Percentiles rank a stretch among this genome's conserved stretches.
phyloP scores from a whole-genome alignment of 2,113 vertebrate genomes.

The Ciconia maguari region DNA sequence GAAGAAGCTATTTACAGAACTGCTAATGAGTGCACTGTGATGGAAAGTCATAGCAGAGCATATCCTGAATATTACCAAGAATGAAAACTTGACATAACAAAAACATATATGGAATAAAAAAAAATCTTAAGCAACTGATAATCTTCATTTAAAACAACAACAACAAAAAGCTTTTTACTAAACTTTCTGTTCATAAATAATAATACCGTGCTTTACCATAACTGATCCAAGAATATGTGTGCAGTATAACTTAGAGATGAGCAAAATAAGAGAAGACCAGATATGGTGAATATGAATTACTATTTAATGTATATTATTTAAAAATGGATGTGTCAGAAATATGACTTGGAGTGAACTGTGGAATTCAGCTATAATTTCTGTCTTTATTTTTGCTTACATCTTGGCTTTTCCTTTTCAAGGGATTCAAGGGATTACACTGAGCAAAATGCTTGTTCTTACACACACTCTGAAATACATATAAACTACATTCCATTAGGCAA shows the following conservation, averaged over 20 bases:
- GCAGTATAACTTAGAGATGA: background rate
- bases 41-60: background rate
- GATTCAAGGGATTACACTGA: background rate
- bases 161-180: background rate
- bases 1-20: background rate
- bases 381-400: background rate
- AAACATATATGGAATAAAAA: background rate
- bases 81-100: background rate
- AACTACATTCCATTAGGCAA: background rate
- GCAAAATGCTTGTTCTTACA: background rate
- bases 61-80: background rate
- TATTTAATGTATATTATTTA: background rate
- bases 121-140: background rate
- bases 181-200: background rate
- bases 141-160: background rate
- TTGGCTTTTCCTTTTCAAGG: background rate
- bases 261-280: background rate
- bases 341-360: background rate
- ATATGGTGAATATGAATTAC: background rate
- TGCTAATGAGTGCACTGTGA: background rate
- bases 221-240: background rate
- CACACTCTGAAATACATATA: background rate
- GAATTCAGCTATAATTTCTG: background rate
- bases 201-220: background rate
- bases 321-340: background rate